phyloP scores from a whole-genome alignment of 2,113 vertebrate genomes.

The Chaetura pelagica region DNA sequence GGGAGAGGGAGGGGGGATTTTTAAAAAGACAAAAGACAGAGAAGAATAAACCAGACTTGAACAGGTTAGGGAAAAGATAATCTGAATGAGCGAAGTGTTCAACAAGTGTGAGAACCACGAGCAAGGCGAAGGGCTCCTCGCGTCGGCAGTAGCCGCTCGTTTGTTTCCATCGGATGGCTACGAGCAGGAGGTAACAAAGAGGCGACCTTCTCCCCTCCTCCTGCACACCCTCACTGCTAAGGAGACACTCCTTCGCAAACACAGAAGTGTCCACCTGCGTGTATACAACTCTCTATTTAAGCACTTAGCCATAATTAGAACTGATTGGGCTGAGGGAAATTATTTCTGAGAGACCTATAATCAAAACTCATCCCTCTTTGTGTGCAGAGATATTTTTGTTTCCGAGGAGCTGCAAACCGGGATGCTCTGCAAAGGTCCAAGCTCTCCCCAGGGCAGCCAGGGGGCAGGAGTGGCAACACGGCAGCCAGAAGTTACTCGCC shows the following conservation, averaged over 20 bases:
- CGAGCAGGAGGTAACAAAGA: not conserved
- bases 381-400: not conserved
- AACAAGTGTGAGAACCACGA: fast-evolving
- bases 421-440: not conserved
- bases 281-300: not conserved
- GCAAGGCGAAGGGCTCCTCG: not conserved
- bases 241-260: not conserved
- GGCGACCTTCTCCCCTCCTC: not conserved
- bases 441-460: not conserved
- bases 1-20: not conserved
- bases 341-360: fast-evolving
- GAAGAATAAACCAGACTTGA: not conserved
- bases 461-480: not conserved
- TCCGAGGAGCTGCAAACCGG: fast-evolving
- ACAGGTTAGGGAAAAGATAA: not conserved
- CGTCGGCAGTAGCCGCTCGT: not conserved
- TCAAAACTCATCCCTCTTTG: not conserved
- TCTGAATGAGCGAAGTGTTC: not conserved
- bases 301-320: not conserved
- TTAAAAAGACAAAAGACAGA: not conserved
- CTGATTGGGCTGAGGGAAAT: not conserved
- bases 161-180: not conserved
- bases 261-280: fast-evolving
- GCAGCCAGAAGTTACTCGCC: not conserved
- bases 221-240: not conserved